Evolutionary conservation across 2,113 vertebrate genomes (phyloP), one percentile per base, ranked within the genome.

Genomic region (Pontoporia blainvillei): DNA sequence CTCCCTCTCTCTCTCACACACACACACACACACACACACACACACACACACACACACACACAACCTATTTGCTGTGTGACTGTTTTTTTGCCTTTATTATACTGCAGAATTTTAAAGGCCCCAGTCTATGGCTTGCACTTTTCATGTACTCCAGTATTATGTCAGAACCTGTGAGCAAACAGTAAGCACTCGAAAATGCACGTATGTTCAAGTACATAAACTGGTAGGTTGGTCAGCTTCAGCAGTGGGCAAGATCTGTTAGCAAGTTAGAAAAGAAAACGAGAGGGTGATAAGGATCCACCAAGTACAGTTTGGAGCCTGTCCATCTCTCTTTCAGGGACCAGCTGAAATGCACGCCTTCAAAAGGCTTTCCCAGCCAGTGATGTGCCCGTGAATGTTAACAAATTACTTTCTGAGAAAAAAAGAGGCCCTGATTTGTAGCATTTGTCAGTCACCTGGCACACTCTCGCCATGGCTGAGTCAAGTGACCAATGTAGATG

Each of bases 401-500:
- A 57, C 21, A 81, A 23, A 61, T 23, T 14, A 0, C 29, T 85
- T 73, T 64, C 18, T 46, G 29, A 10, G 2, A 3, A 41, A 57
- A 61, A 78, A 46, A 44, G 36, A 18, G 18, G 6, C 36, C 21
- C 23, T 91, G 8, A 14, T 36, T 0, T 18, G 20, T 2, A 46
- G 29, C 31, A 36, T 49, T 27, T 61, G 21, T 67, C 21, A 49
- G 17, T 17, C 61, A 46, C 44, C 23, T 0, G 6, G 46, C 9
- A 49, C 21, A 20, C 2, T 9, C 9, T 71, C 11, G 13, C 2
- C 27, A 20, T 2, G 21, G 20, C 44, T 71, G 39, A 31, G 21
- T 90, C 27, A 29, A 36, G 64, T 17, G 21, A 39, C 15, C 25
- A 5, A 1, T 0, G 2, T 21, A 1, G 21, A 49, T 2, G 23